phyloP scores from a whole-genome alignment of 2,113 vertebrate species.

The Mungos mungo region DNA sequence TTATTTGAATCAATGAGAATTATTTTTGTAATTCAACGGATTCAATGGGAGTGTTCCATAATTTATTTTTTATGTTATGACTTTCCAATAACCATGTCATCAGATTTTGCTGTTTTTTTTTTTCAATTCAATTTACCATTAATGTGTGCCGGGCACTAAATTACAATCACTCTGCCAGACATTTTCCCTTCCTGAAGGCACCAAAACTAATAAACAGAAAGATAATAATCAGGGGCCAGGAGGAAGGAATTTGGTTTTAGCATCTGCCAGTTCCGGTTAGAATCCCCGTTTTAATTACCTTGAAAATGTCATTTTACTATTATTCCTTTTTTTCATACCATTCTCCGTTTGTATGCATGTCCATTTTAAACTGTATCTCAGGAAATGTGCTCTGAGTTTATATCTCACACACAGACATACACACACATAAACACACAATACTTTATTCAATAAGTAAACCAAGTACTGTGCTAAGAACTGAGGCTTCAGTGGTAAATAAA shows the following conservation, averaged over 20 bases:
- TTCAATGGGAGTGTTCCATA: neutral
- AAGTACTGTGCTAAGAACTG: neutral
- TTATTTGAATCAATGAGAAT: neutral
- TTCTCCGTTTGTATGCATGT: neutral
- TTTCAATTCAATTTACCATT: slow-evolving; percentile 2
- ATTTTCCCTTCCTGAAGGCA: neutral
- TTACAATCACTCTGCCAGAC: neutral
- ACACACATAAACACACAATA: neutral
- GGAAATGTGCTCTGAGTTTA: neutral
- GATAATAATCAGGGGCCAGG: neutral
- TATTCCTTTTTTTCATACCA: neutral
- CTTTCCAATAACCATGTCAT: slow-evolving; percentile 30
- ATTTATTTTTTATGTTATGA: neutral
- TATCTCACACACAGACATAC: neutral
- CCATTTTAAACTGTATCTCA: neutral
- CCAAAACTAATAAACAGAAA: neutral
- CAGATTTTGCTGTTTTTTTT: neutral
- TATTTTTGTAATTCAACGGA: neutral
- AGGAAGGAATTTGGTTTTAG: neutral
- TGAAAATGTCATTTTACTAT: neutral
- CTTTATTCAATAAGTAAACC: neutral
- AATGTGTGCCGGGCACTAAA: neutral
- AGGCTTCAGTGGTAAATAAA: neutral
- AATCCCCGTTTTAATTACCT: neutral
- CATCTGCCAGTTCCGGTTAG: neutral